phyloP scores from a whole-genome alignment of 1,140 invertebrate genomes.

The Drosophila novamexicana region DNA sequence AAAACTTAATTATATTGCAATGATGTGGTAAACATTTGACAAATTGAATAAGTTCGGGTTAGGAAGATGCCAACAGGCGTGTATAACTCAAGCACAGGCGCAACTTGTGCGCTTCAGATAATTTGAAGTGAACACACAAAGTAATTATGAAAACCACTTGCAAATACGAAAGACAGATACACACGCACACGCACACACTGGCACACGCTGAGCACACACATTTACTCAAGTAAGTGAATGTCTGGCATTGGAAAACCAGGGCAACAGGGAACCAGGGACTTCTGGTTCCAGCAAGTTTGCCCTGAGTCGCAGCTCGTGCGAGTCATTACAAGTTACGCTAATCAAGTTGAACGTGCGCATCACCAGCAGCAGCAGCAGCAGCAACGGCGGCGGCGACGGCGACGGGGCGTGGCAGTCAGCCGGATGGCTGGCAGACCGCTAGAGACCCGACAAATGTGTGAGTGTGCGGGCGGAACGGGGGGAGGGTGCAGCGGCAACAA shows the following conservation, averaged over 20 bases:
- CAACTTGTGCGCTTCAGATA: constrained; percentile 45
- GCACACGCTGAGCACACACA: constrained; percentile 20
- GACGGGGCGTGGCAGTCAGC: constrained; percentile 32
- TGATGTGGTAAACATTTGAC: constrained; percentile 40
- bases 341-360: constrained; percentile 76
- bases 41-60: constrained; percentile 44
- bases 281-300: constrained; percentile 40
- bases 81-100: constrained; percentile 28
- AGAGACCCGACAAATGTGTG: constrained; percentile 24
- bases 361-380: constrained; percentile 18
- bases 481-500: background rate
- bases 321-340: constrained; percentile 81
- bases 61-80: background rate
- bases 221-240: constrained; percentile 66
- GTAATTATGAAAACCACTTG: constrained; percentile 78
- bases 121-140: constrained; percentile 69
- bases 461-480: background rate
- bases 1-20: constrained; percentile 38
- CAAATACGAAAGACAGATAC: constrained; percentile 48
- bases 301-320: constrained; percentile 59
- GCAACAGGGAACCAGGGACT: constrained; percentile 20
- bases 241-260: constrained; percentile 31
- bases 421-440: constrained; percentile 60
- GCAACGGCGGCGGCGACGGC: background rate
- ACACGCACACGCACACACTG: constrained; percentile 11